Evolutionary conservation across 1,140 invertebrate species (phyloP).

Genomic region (Nephila pilipes): DNA sequence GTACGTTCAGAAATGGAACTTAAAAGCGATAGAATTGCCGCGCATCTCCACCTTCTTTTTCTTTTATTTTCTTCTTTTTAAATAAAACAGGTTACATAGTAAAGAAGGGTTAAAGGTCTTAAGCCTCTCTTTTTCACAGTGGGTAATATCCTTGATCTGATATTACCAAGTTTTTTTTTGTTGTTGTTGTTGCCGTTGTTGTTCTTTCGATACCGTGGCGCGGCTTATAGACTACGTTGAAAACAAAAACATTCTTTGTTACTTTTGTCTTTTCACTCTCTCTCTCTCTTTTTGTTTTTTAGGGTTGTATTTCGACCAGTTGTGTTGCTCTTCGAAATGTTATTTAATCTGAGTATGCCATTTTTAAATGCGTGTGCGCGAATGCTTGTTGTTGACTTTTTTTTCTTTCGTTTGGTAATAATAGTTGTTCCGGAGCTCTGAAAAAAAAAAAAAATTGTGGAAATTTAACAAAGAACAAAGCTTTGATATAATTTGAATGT

Average conservation of each 20-base stretch:
- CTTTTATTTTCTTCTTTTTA: background rate
- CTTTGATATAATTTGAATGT: too few relatives aligned
- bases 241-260: background rate
- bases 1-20: background rate
- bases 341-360: too few relatives aligned
- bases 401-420: too few relatives aligned
- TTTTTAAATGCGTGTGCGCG: too few relatives aligned
- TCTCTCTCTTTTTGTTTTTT: too few relatives aligned
- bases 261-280: background rate
- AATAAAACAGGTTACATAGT: conserved; percentile 37
- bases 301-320: too few relatives aligned
- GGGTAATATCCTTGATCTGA: conserved; percentile 18
- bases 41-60: background rate
- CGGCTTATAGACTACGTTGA: background rate
- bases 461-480: too few relatives aligned
- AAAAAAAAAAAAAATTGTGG: too few relatives aligned
- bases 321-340: too few relatives aligned
- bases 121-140: background rate
- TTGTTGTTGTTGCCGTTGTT: background rate
- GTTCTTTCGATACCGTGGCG: background rate
- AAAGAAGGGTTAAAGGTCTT: conserved; percentile 13
- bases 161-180: background rate
- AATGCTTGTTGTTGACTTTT: too few relatives aligned
- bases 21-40: background rate
- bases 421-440: too few relatives aligned